Conservation (phyloP, 2,113 vertebrate genomes). For the Hyla sarda region DNA sequence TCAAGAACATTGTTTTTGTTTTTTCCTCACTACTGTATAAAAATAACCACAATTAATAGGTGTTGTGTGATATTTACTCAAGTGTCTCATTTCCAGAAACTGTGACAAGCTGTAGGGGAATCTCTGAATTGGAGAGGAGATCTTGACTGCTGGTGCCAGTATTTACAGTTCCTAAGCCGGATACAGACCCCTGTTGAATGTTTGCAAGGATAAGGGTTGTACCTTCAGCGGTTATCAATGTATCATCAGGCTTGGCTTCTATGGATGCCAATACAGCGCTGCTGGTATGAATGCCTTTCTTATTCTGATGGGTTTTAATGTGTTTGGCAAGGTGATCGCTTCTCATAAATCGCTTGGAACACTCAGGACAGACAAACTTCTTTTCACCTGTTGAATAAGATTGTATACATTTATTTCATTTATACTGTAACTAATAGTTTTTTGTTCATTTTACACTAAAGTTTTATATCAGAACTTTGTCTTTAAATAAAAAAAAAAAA, state of each 20-base stretch:
- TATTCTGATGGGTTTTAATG: slow-evolving; percentile 99
- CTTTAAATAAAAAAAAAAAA: too few relatives aligned
- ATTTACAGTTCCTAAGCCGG: slow-evolving; percentile 90
- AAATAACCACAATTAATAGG: slow-evolving; percentile 90
- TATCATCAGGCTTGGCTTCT: slow-evolving; percentile 91
- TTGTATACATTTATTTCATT: neutral
- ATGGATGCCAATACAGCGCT: slow-evolving; percentile 89
- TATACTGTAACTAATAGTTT: neutral
- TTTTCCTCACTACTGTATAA: slow-evolving; percentile 87
- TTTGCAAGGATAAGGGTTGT: slow-evolving; percentile 99
- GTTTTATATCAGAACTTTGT: too few relatives aligned
- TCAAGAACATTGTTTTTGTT: slow-evolving; percentile 82
- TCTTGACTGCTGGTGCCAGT: slow-evolving; percentile 91
- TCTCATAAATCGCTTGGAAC: slow-evolving; percentile 99
- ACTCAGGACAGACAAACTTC: slow-evolving; percentile 99
- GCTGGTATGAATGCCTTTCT: slow-evolving; percentile 94
- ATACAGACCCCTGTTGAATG: slow-evolving; percentile 93
- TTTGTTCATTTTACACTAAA: too few relatives aligned
- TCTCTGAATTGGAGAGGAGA: slow-evolving; percentile 95
- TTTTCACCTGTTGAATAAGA: slow-evolving; percentile 86
- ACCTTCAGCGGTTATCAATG: slow-evolving; percentile 93
- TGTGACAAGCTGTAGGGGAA: slow-evolving; percentile 97
- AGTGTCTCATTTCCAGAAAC: slow-evolving; percentile 95
- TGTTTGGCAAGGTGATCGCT: slow-evolving; percentile 99
- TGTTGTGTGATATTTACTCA: slow-evolving; percentile 91